These are phyloP conservation scores for Entomobrya proxima DNA, from an alignment of 2,888 invertebrate species.

Conservation along the genomic window DNA sequence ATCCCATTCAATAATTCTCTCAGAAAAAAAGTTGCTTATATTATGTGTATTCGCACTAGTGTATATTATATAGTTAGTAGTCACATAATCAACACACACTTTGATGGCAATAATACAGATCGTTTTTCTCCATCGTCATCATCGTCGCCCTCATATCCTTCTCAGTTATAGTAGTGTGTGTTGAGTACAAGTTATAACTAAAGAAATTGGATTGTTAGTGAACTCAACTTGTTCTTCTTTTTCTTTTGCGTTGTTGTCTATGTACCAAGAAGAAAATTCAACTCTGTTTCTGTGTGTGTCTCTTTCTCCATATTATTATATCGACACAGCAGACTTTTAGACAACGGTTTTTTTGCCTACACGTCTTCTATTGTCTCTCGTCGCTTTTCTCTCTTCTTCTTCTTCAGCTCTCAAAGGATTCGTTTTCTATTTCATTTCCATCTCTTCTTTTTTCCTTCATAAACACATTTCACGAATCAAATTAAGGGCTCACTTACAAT, in stretches of 20 bases:
- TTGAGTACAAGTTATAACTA: constrained; percentile 26
- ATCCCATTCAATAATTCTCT: not conserved
- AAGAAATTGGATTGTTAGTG: constrained; percentile 63
- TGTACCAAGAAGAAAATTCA: too few species aligned
- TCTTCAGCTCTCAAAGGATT: constrained; percentile 41
- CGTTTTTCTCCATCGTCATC: constrained; percentile 31
- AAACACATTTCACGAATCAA: constrained; percentile 55
- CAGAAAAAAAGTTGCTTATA: not conserved
- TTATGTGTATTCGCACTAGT: not conserved
- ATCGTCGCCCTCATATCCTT: not conserved
- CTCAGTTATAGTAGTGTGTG: not conserved
- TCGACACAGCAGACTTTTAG: too few species aligned
- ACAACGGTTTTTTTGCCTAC: not conserved
- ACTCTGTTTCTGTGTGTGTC: too few species aligned
- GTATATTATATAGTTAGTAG: constrained; percentile 16
- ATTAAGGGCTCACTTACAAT: constrained; percentile 52
- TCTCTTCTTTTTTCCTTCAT: constrained; percentile 32
- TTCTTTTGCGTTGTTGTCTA: too few species aligned
- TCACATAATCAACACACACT: constrained; percentile 46
- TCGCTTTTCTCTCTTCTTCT: not conserved
- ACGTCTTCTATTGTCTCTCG: constrained; percentile 18
- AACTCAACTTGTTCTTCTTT: too few species aligned
- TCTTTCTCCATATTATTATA: too few species aligned
- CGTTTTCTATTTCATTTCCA: constrained; percentile 37
- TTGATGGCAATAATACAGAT: constrained; percentile 55